A percentile compares a stretch with the other conserved stretches of the same genome.
phyloP scores from a whole-genome alignment of 2,113 vertebrate genomes.

The Pachycephala philippinensis region DNA sequence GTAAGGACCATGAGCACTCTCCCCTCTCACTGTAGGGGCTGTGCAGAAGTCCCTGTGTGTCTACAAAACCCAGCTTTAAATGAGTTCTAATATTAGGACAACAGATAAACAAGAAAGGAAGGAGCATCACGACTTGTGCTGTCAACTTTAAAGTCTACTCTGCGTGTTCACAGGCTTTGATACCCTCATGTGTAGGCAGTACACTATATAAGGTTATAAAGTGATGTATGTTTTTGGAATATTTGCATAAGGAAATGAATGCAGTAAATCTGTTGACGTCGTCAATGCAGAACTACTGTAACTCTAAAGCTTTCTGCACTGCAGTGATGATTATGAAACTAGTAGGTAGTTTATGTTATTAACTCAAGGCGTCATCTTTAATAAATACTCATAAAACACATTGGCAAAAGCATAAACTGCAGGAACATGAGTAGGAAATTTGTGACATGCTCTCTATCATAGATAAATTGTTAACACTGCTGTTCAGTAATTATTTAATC shows the following conservation, averaged over 20 bases:
- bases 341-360: constrained; percentile 71
- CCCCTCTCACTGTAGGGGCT: not conserved
- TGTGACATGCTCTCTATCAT: not conserved
- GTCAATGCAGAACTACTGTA: constrained; percentile 56
- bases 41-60: not conserved
- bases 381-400: constrained; percentile 56
- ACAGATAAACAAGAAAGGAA: not conserved
- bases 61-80: not conserved
- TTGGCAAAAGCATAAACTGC: constrained; percentile 28
- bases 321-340: constrained; percentile 77
- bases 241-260: constrained; percentile 66
- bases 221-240: not conserved
- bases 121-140: not conserved
- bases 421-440: not conserved
- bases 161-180: not conserved
- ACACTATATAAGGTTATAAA: constrained; percentile 4
- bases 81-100: not conserved
- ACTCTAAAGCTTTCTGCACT: constrained; percentile 70
- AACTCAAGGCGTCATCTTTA: constrained; percentile 58
- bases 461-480: constrained; percentile 14
- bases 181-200: not conserved
- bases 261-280: constrained; percentile 48
- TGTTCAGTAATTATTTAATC: constrained; percentile 50
- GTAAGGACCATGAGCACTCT: not conserved
- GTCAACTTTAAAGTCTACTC: not conserved